Base-by-base conservation (phyloP, 2,113 vertebrate species). In the Hippolais icterina region DNA sequence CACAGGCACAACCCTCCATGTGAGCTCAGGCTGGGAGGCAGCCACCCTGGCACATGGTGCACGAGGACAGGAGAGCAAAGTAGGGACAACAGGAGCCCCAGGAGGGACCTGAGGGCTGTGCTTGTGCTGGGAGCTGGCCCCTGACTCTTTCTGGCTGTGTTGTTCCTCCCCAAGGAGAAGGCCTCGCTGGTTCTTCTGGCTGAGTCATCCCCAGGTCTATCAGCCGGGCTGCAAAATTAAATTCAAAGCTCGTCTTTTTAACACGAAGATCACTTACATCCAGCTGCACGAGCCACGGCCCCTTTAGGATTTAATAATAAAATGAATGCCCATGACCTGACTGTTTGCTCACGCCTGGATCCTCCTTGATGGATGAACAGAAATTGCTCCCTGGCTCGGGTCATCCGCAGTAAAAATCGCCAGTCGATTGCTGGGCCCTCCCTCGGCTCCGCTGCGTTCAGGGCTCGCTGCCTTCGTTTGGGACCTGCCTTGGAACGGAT, bases 291-390 rank as follows among this genome's bases (percentile, higher is more conserved):
- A 96, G 94, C 94, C 12, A 0, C 3, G 9, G 94, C 94, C 85
- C 95, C 93, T 91, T 93, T 91, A 94, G 95, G 95, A 94, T 96
- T 96, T 96, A 96, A 97, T 96, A 97, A 96, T 94, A 95, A 96
- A 96, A 96, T 94, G 94, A 97, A 96, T 94, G 92, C 93, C 95
- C 93, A 74, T 94, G 94, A 96, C 95, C 96, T 88, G 93, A 69
- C 93, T 96, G 94, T 93, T 96, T 96, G 94, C 96, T 97, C 95
- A 94, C 64, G 92, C 93, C 93, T 93, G 94, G 91, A 95, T 96
- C 94, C 94, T 96, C 94, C 92, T 96, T 96, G 94, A 96, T 95
- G 96, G 95, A 96, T 97, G 96, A 96, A 96, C 93, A 95, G 96
- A 95, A 97, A 97, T 96, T 97, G 95, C 96, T 97, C 90, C 72